Evolutionary conservation across 2,888 invertebrate genomes (phyloP), one percentile per base, ranked within the genome.

Genomic region (Octonoba sinensis): DNA sequence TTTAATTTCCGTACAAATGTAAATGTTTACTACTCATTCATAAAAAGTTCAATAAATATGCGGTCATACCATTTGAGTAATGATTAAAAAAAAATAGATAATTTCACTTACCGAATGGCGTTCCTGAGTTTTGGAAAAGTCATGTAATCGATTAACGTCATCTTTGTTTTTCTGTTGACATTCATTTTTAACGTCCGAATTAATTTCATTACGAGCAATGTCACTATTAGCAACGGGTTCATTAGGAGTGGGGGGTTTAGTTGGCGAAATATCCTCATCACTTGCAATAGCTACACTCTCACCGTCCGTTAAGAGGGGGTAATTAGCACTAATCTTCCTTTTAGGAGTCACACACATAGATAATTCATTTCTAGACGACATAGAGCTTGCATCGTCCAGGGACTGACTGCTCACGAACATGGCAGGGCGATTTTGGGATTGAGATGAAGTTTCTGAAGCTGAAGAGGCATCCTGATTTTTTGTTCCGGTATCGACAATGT

Each of bases 381-480:
- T 66, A 1, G 77, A 57, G 15, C 64, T 77, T 12, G 78, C 57
- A 54, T 83, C 83, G 51, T 83, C 83, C 49, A 83, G 44, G 15
- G 83, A 83, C 66, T 83, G 83, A 59, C 83, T 83, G 59, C 74
- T 83, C 13, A 77, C n/a, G 49, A 83, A 83, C 72, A 77, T 69
- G 54, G 66, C 54, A 46, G 83, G 75, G 51, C 78, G 16, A 27
- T 44, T 44, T 24, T 51, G 59, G 0, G 60, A 44, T 11, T 57
- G 60, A 3, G 67, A 56, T 16, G 36, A 11, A 36, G 47, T 24
- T 11, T 36, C 69, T 4, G 59, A 18, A 3, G 18, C 11, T 3
- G 59, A 20, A 15, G 59, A 46, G 13, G 36, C 49, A 51, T 59
- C 69, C 51, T 71, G 78, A 1, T 24, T 22, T 24, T 56, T 71